These are phyloP conservation scores for Smithornis capensis DNA, from an alignment of 2,113 vertebrate genomes.

Conservation along the genomic window DNA sequence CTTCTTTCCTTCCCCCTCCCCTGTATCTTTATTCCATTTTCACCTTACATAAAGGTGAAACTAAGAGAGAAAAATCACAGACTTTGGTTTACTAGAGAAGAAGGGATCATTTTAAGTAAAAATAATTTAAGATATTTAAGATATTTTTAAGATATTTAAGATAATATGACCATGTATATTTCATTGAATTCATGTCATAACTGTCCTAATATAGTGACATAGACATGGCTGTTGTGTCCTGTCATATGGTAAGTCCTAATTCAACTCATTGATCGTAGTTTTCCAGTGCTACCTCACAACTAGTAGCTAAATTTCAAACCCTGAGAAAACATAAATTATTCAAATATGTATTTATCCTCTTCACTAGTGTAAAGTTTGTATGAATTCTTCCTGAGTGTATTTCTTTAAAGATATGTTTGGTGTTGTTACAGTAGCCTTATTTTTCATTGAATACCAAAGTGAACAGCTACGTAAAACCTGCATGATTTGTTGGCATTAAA, in stretches of 20 bases:
- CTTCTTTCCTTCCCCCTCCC: too few relatives aligned
- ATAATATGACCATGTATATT: neutral
- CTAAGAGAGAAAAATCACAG: neutral
- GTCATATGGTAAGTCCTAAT: neutral
- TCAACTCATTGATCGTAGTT: neutral
- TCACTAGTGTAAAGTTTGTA: neutral
- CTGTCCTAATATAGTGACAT: neutral
- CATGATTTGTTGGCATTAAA: constrained; percentile 58
- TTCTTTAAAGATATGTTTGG: constrained; percentile 40
- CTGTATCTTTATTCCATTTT: neutral
- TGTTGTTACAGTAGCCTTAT: constrained; percentile 41
- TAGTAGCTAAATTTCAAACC: neutral
- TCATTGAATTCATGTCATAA: neutral
- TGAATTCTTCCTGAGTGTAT: neutral
- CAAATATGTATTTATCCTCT: constrained; percentile 1
- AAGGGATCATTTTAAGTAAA: neutral
- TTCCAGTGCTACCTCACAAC: neutral
- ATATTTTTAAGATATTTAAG: neutral
- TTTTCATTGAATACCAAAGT: constrained; percentile 48
- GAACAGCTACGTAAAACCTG: constrained; percentile 43
- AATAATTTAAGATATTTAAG: too few relatives aligned
- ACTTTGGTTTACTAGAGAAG: neutral
- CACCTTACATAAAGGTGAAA: neutral
- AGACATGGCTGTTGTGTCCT: neutral
- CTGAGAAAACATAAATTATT: constrained; percentile 12